A percentile compares a stretch with the other conserved stretches of the same genome.
These are phyloP conservation scores for Pissodes strobi DNA, from an alignment of 1,140 invertebrate genomes.

Conservation along the genomic window DNA sequence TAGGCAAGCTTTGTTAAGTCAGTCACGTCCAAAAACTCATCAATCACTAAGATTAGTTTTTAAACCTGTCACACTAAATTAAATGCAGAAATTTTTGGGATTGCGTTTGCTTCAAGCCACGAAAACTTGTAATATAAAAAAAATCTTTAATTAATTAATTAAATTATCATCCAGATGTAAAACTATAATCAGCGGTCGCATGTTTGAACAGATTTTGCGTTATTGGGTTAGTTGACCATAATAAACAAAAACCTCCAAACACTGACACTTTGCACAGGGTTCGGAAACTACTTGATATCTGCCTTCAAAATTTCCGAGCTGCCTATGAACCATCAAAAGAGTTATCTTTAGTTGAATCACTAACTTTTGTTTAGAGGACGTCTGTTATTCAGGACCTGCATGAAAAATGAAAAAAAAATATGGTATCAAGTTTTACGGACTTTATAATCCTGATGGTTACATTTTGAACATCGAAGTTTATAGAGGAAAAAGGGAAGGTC, in stretches of 20 bases:
- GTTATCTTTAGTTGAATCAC: slow-evolving; percentile 5
- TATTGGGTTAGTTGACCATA: neutral
- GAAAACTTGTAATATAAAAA: neutral
- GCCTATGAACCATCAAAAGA: too few species aligned
- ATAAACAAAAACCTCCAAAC: neutral
- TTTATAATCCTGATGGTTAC: slow-evolving; percentile 10
- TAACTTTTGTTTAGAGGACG: slow-evolving; percentile 9
- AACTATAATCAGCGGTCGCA: neutral
- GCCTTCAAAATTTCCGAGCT: too few species aligned
- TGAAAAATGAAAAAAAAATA: slow-evolving; percentile 19
- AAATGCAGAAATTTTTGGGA: slow-evolving; percentile 2
- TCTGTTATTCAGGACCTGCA: slow-evolving; percentile 2
- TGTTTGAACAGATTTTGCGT: slow-evolving; percentile 4
- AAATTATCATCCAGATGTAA: slow-evolving; percentile 11
- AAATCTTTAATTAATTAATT: slow-evolving; percentile 2
- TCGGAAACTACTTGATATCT: too few species aligned
- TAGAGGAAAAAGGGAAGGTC: neutral
- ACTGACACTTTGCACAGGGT: neutral
- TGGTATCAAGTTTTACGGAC: slow-evolving; percentile 6
- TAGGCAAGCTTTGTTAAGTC: too few species aligned
- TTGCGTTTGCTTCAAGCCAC: neutral
- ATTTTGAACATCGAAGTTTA: slow-evolving; percentile 16
- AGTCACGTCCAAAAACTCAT: slow-evolving; percentile 2
- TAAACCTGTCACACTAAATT: neutral
- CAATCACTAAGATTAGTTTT: neutral